A percentile compares a stretch with the other conserved stretches of the same genome.
phyloP scores from a whole-genome alignment of 2,113 vertebrate species.

The Anoura caudifer region DNA sequence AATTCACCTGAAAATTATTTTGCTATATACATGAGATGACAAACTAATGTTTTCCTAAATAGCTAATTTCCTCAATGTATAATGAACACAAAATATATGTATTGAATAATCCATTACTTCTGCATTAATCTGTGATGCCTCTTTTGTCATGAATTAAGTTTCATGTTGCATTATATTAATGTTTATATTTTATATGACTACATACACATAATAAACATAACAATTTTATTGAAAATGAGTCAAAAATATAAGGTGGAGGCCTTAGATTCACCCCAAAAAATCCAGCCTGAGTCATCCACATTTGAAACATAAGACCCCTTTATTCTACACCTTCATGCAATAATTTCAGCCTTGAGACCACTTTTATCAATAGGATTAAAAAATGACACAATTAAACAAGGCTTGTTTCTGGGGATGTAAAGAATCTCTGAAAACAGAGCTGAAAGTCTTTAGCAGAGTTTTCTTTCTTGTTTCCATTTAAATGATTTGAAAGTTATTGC shows the following conservation, averaged over 20 bases:
- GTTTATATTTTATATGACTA: background rate
- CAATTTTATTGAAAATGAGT: background rate
- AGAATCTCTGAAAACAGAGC: background rate
- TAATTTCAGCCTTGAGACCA: background rate
- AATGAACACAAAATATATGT: background rate
- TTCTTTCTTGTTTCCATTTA: background rate
- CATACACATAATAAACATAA: background rate
- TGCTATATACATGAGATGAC: background rate
- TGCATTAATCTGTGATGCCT: background rate
- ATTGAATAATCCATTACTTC: background rate
- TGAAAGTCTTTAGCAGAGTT: background rate
- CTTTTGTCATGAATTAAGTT: background rate
- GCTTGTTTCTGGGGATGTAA: background rate
- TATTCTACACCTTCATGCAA: background rate
- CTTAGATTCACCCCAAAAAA: background rate
- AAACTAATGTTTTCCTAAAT: background rate
- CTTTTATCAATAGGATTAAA: background rate
- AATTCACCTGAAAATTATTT: conserved; percentile 7
- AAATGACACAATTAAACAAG: background rate
- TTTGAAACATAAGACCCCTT: background rate
- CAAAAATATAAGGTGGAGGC: background rate
- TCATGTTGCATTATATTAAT: background rate
- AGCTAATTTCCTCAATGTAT: background rate
- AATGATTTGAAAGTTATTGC: background rate
- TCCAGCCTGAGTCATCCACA: background rate